Conservation (phyloP, 2,797 vertebrate species). For the Mionectes olivaceus region DNA sequence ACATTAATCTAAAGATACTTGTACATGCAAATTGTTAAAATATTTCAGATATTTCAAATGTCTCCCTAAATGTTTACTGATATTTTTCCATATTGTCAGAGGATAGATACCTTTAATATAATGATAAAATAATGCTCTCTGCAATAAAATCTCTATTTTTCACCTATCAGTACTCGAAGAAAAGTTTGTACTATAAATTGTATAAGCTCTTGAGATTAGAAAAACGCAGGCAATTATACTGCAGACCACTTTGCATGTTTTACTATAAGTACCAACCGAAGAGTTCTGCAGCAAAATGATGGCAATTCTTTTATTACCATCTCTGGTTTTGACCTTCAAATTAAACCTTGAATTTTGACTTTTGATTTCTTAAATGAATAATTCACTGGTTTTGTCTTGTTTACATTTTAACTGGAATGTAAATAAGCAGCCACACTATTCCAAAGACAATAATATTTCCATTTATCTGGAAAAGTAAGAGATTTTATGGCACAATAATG, state of each 20-base stretch:
- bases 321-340: background rate
- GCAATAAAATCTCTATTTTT: background rate
- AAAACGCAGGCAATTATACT: background rate
- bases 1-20: background rate
- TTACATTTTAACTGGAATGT: conserved; percentile 28
- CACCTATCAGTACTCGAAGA: background rate
- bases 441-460: conserved; percentile 26
- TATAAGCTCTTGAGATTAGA: background rate
- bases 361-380: background rate
- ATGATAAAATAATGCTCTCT: background rate
- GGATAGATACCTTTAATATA: background rate
- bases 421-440: conserved; percentile 35
- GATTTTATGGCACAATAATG: conserved; percentile 44
- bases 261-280: background rate
- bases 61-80: background rate
- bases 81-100: background rate
- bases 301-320: background rate
- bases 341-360: background rate
- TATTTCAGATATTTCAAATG: background rate
- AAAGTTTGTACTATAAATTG: background rate
- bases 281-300: background rate
- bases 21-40: background rate
- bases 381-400: background rate
- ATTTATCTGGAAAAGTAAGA: conserved; percentile 41
- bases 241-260: background rate